Conservation (phyloP, 2,888 invertebrate genomes). For the Diplazon laetatorius region DNA sequence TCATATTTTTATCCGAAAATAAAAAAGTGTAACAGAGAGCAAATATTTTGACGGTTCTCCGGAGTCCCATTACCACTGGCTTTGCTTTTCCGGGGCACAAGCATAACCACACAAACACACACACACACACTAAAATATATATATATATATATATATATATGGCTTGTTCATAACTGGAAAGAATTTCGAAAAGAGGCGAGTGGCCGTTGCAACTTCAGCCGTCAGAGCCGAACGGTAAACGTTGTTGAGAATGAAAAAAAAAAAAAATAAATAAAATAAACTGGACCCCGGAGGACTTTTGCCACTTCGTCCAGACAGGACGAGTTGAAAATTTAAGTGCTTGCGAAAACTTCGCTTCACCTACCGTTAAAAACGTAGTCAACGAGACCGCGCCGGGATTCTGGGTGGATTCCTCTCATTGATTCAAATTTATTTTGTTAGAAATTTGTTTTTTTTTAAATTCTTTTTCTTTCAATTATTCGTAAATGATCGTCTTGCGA, state of each 20-base stretch:
- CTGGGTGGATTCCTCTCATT: no score
- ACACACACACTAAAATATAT: no score
- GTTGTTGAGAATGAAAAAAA: constrained; percentile 48
- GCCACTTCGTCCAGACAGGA: neutral
- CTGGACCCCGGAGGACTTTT: constrained; percentile 14
- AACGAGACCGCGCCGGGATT: no score
- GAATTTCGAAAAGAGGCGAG: constrained; percentile 16
- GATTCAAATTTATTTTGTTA: no score
- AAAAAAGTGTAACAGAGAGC: constrained; percentile 23
- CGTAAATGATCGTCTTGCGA: no score
- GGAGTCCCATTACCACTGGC: constrained; percentile 22
- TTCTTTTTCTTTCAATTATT: no score
- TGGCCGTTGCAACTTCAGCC: constrained; percentile 12
- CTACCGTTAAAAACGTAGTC: no score
- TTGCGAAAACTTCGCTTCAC: constrained; percentile 32
- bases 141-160: no score
- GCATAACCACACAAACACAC: constrained; percentile 13
- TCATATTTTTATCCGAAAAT: no score
- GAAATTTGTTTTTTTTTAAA: no score
- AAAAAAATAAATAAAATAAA: no score
- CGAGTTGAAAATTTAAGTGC: constrained; percentile 49
- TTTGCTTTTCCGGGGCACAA: neutral
- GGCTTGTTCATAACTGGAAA: constrained; percentile 56
- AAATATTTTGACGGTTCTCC: constrained; percentile 54
- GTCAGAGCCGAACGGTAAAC: neutral